phyloP scores from a whole-genome alignment of 2,113 vertebrate genomes.

The Perca schrenkii region DNA sequence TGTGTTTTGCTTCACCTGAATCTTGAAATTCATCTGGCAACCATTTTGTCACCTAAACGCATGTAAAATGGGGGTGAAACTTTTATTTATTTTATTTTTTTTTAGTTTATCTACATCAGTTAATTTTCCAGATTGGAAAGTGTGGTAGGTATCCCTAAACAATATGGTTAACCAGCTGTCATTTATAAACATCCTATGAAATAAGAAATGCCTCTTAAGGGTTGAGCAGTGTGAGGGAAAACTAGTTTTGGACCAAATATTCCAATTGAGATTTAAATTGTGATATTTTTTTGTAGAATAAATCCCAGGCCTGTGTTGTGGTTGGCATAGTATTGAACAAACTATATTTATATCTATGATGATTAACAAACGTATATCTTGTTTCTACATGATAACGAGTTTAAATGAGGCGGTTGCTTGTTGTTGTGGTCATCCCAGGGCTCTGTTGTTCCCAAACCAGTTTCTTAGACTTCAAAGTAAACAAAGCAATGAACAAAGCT shows the following conservation, averaged over 20 bases:
- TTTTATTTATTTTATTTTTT: too few relatives aligned
- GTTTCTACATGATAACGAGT: not conserved
- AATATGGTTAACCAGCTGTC: not conserved
- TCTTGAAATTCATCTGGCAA: not conserved
- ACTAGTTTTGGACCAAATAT: not conserved
- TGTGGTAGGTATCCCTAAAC: too few relatives aligned
- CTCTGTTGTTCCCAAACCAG: not conserved
- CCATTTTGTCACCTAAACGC: slow-evolving; percentile 13
- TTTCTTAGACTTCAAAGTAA: not conserved
- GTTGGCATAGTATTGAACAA: not conserved
- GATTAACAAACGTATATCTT: not conserved
- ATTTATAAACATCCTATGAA: not conserved
- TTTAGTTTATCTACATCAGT: not conserved
- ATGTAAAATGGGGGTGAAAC: not conserved
- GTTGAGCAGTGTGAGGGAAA: not conserved
- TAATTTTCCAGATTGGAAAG: not conserved
- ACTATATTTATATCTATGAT: not conserved
- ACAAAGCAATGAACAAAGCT: not conserved
- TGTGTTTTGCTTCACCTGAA: not conserved
- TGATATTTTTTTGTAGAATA: not conserved
- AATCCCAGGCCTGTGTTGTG: not conserved
- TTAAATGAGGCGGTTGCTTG: not conserved
- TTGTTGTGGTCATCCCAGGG: not conserved
- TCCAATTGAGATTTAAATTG: not conserved
- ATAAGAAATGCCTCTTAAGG: not conserved